phyloP scores from a whole-genome alignment of 2,888 invertebrate genomes.

The Lasioglossum calceatum region DNA sequence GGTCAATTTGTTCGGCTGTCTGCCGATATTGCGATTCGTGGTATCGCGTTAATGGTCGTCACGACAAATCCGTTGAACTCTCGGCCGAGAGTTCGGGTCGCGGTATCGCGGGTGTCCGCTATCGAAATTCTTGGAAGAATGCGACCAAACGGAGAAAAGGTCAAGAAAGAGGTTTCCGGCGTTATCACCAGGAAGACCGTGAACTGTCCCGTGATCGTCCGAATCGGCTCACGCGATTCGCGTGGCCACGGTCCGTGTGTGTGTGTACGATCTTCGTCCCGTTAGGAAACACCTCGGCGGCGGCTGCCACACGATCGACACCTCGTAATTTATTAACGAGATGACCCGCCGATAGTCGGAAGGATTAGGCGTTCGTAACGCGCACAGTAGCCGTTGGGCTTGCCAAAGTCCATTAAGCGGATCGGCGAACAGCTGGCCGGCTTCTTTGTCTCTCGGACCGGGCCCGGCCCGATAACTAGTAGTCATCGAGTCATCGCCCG shows the following conservation, averaged over 20 bases:
- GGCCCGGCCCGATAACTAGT: slow-evolving; percentile 45
- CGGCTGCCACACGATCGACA: slow-evolving; percentile 36
- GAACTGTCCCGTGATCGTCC: slow-evolving; percentile 13
- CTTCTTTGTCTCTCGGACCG: slow-evolving; percentile 55
- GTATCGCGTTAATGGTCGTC: not conserved
- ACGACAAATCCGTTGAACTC: not conserved
- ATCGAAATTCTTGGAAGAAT: slow-evolving; percentile 15
- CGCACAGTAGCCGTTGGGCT: slow-evolving; percentile 56
- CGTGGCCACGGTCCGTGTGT: not conserved
- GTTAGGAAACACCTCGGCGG: slow-evolving; percentile 42
- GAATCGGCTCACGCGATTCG: not conserved
- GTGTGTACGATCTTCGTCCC: slow-evolving; percentile 14
- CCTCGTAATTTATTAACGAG: slow-evolving; percentile 65
- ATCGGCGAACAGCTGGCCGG: slow-evolving; percentile 60
- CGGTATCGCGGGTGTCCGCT: not conserved
- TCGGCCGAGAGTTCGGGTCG: not conserved
- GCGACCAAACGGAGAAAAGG: not conserved
- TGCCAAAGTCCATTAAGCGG: slow-evolving; percentile 66
- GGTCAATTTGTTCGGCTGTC: not conserved
- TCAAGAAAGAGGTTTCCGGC: not conserved
- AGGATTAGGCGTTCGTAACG: slow-evolving; percentile 52
- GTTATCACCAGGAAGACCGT: slow-evolving; percentile 19
- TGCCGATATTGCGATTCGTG: not conserved
- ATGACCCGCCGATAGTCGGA: slow-evolving; percentile 60
- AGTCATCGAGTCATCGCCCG: slow-evolving; percentile 58